Conservation (phyloP, 2,113 vertebrate species). For the Dissostichus mawsoni region DNA sequence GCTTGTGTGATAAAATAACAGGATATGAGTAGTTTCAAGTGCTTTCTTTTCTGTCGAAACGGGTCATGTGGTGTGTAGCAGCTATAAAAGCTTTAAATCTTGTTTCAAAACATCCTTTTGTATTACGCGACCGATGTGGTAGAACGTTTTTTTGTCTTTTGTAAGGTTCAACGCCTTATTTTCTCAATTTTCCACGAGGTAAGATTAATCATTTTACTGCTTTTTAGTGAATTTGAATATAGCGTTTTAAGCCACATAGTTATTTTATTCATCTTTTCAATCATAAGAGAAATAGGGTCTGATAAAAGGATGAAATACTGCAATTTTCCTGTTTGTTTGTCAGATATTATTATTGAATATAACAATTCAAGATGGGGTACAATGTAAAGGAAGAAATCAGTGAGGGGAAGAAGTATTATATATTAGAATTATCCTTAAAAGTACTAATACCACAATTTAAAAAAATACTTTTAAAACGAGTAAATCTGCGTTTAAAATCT, state of each 20-base stretch:
- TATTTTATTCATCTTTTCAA: neutral
- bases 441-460: too few species aligned
- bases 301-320: neutral
- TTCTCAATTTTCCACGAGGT: conserved; percentile 14
- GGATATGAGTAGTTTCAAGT: neutral
- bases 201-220: neutral
- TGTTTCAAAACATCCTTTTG: neutral
- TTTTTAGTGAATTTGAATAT: neutral
- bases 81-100: neutral
- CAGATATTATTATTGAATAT: too few species aligned
- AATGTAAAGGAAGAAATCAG: too few species aligned
- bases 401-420: too few species aligned
- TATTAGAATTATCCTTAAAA: too few species aligned
- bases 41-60: neutral
- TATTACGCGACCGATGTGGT: neutral
- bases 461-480: too few species aligned
- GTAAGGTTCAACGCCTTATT: neutral
- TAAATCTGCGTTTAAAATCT: too few species aligned
- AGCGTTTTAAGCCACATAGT: neutral
- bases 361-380: too few species aligned
- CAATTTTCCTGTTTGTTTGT: neutral
- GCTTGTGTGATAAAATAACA: neutral
- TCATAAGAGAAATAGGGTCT: too few species aligned
- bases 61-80: neutral
- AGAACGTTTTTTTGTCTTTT: neutral